Conservation (phyloP, 1,140 invertebrate genomes). For the Platyscapa corneri region DNA sequence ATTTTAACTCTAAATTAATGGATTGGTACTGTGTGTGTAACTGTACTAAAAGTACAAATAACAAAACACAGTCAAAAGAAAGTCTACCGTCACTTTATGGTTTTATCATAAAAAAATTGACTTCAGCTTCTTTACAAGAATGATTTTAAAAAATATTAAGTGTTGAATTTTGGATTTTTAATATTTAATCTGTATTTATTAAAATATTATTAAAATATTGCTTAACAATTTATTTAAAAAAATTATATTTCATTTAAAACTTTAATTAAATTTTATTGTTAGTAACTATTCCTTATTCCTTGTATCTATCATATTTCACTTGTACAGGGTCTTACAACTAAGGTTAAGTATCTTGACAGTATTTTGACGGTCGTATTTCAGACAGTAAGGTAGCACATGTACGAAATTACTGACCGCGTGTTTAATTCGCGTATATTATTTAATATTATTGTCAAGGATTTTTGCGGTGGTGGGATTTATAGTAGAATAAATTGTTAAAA, state of each 20-base stretch:
- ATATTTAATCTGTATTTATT: too few relatives aligned
- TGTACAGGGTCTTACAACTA: not conserved
- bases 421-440: not conserved
- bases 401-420: conserved; percentile 7
- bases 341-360: conserved; percentile 7
- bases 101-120: not conserved
- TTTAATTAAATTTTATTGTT: not conserved
- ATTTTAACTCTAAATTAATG: not conserved
- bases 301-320: not conserved
- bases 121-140: not conserved
- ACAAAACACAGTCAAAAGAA: not conserved
- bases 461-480: not conserved
- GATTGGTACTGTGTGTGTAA: not conserved
- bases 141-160: not conserved
- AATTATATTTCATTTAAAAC: not conserved
- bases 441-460: conserved; percentile 19
- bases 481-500: not conserved
- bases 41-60: not conserved
- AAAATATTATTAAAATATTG: not conserved
- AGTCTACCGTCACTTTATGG: not conserved
- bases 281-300: not conserved
- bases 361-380: not conserved
- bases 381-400: not conserved
- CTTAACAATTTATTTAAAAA: not conserved
- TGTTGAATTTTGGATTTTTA: too few relatives aligned